Evolutionary conservation across 2,113 vertebrate genomes (phyloP).

Genomic region (Reinhardtius hippoglossoides): DNA sequence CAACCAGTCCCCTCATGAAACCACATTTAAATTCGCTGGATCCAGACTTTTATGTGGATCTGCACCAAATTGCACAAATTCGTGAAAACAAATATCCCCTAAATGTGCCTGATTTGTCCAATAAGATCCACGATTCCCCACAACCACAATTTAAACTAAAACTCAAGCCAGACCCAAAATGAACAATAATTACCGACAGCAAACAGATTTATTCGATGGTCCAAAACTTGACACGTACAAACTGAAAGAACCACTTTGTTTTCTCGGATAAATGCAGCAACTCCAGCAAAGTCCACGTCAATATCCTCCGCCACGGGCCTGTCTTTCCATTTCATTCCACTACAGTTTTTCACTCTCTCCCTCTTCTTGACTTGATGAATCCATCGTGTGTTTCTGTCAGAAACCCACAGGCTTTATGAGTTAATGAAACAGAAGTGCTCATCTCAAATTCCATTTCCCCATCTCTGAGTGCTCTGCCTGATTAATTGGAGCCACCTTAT

Average conservation of each 20-base stretch:
- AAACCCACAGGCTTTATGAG: conserved; percentile 42
- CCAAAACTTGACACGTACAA: not conserved
- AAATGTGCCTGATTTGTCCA: no score
- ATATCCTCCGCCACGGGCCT: conserved; percentile 22
- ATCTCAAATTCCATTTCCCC: conserved; percentile 69
- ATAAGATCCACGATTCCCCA: no score
- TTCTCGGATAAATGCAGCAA: no score
- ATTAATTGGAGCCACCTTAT: conserved; percentile 49
- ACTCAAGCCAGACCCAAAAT: no score
- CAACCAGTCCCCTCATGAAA: no score
- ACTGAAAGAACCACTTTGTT: not conserved
- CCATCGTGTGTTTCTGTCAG: conserved; percentile 23
- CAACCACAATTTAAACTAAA: no score
- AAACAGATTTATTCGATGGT: not conserved
- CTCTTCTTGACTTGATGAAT: conserved; percentile 27
- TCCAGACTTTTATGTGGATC: no score
- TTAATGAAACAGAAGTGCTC: conserved; percentile 70
- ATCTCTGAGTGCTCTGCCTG: conserved; percentile 48
- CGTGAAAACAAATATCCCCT: no score
- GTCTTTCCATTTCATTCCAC: no score
- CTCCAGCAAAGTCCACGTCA: not conserved
- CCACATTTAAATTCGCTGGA: no score
- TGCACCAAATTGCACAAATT: no score
- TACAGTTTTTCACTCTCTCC: not conserved
- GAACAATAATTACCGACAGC: not conserved